Conservation (phyloP, 30 jellyfish, hydroid and myxozoan species). For the Aurelia sp. region DNA sequence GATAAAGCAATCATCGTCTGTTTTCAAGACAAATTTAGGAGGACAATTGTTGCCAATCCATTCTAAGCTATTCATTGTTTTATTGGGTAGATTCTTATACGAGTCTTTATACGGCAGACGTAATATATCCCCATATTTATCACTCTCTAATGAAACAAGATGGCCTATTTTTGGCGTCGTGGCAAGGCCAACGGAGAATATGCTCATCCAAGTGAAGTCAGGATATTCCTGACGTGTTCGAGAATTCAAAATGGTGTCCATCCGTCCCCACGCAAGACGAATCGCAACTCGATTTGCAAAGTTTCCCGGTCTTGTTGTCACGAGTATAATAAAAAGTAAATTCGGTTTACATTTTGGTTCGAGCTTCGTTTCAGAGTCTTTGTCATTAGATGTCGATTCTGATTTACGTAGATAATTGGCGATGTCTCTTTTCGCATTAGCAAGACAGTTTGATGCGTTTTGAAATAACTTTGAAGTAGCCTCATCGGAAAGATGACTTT, state of each 20-base stretch:
- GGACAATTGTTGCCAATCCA: slow-evolving; percentile 94
- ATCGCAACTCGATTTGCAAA: slow-evolving; percentile 90
- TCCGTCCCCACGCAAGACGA: slow-evolving; percentile 91
- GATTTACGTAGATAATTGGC: slow-evolving; percentile 55
- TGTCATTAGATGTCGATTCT: background rate
- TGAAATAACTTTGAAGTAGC: slow-evolving; percentile 32
- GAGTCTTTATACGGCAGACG: slow-evolving; percentile 87
- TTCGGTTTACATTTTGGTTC: slow-evolving; percentile 76
- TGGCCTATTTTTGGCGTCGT: slow-evolving; percentile 55
- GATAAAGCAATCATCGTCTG: slow-evolving; percentile 98
- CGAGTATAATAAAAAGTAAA: slow-evolving; percentile 57
- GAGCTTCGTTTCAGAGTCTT: background rate
- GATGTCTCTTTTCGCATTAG: slow-evolving; percentile 46
- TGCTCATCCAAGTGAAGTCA: slow-evolving; percentile 70
- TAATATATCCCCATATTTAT: slow-evolving; percentile 66
- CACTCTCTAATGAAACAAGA: slow-evolving; percentile 69
- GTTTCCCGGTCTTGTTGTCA: slow-evolving; percentile 91
- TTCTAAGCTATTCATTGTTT: slow-evolving; percentile 90
- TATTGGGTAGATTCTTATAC: slow-evolving; percentile 84
- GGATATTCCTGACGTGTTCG: background rate
- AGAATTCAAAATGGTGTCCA: slow-evolving; percentile 73
- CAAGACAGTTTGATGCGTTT: slow-evolving; percentile 62
- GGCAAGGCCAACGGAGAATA: slow-evolving; percentile 87
- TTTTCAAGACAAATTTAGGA: slow-evolving; percentile 82
- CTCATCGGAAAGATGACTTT: background rate